Evolutionary conservation across 2,113 vertebrate genomes (phyloP), one percentile per base, ranked within the genome.

Genomic region (Sander vitreus): DNA sequence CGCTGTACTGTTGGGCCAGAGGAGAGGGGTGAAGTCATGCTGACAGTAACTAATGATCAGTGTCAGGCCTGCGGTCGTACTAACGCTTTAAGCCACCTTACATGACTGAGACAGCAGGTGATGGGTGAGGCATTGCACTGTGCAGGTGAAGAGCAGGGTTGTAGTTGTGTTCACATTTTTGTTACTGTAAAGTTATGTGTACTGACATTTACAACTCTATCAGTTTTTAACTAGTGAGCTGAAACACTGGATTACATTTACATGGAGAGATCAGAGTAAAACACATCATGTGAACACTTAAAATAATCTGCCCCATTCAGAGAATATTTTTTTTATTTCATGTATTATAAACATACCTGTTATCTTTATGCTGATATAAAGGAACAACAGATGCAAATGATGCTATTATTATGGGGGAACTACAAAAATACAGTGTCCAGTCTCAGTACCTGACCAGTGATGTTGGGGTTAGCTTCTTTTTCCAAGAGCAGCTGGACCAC

Each of bases 401-500:
- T 53, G 45, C 2, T 10, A 21, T 55, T 39, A 19, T 27, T 19
- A 45, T 27, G 1, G 16, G 15, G 21, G 7, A 70, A 45, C 4
- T 18, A 43, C 23, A 21, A 11, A 50, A 64, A 16, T 10, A 14
- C 15, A 71, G 33, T 11, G 68, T 81, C 25, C 16, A 55, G 64
- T 80, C 6, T 75, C 33, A 64, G 92, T 94, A 99, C 98, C 97
- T 99, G 96, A 70, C 98, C 98, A 23, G 98, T 99, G 93, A 98
- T 97, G 88, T 96, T 98, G 4, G 98, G 96, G 78, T 98, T 99
- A 54, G 98, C 97, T 58, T 96, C 97, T 54, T 97, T 97, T 70
- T 96, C 96, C 89, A 99, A 94, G 13, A 99, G 96, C 86, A 99
- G 48, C 62, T 92, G 93, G 0, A 96, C 96, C 50, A 99, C 97